Conservation (phyloP, 2,797 vertebrate genomes). For the Mycteria americana region DNA sequence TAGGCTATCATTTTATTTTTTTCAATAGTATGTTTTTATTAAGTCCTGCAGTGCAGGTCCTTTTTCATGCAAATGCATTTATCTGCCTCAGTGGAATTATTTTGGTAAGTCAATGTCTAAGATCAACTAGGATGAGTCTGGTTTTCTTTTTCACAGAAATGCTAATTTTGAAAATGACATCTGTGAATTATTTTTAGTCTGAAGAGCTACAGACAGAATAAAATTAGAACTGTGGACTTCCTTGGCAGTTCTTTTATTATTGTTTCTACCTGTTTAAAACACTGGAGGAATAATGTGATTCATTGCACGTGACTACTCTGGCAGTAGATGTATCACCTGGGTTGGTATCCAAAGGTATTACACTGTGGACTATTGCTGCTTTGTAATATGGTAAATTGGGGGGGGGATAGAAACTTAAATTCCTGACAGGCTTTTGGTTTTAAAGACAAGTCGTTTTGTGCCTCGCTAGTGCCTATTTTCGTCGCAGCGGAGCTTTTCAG, state of each 20-base stretch:
- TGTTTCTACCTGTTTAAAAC: slow-evolving; percentile 19
- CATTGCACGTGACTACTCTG: neutral
- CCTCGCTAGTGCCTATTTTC: neutral
- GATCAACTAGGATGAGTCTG: neutral
- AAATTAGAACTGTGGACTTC: neutral
- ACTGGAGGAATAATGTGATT: neutral
- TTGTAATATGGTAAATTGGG: neutral
- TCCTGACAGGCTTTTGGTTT: neutral
- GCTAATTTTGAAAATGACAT: neutral
- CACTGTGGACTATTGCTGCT: neutral
- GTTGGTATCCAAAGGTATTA: neutral
- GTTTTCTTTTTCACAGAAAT: neutral
- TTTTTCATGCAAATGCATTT: neutral
- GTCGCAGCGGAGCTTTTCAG: neutral
- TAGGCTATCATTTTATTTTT: neutral
- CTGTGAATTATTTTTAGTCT: neutral
- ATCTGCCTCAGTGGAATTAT: neutral
- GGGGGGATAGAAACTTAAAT: neutral
- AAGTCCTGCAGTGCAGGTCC: neutral
- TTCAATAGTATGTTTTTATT: neutral
- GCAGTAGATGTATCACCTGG: neutral
- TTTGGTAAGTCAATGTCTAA: neutral
- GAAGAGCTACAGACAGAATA: neutral
- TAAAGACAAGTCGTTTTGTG: neutral
- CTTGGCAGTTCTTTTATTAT: neutral